Conservation (phyloP, 2,113 vertebrate genomes). For the Craseonycteris thonglongyai region DNA sequence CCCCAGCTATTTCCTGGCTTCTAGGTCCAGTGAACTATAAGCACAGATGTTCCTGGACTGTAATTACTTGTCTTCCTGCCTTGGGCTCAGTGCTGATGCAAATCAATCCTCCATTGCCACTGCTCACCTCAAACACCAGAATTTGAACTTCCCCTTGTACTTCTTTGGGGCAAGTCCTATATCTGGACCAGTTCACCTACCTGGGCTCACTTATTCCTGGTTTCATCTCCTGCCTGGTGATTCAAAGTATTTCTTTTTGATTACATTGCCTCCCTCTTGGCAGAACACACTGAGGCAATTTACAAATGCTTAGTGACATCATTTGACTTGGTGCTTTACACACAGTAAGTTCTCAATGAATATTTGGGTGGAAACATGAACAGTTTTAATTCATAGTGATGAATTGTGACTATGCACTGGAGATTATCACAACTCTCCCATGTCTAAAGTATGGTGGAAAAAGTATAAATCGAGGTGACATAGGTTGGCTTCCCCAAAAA, state of each 20-base stretch:
- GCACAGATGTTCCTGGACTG: background rate
- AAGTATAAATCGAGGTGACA: background rate
- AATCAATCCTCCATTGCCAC: background rate
- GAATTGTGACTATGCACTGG: background rate
- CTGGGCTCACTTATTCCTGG: background rate
- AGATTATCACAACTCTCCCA: background rate
- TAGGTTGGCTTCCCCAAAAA: background rate
- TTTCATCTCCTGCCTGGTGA: background rate
- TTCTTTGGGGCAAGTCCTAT: background rate
- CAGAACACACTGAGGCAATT: background rate
- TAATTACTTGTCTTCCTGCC: background rate
- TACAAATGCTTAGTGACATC: background rate
- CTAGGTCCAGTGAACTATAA: background rate
- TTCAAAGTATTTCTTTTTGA: background rate
- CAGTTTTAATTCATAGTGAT: background rate
- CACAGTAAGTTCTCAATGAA: conserved; percentile 13
- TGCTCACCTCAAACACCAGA: background rate
- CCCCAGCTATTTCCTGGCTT: background rate
- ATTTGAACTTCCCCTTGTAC: background rate
- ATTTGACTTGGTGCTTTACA: background rate
- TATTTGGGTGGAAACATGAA: conserved; percentile 17
- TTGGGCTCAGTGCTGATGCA: background rate
- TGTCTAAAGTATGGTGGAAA: background rate
- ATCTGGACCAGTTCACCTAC: background rate
- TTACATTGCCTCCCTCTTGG: background rate